Evolutionary conservation across 2,797 vertebrate species (phyloP), one percentile per base, ranked within the genome.

Genomic region (Lemur catta): DNA sequence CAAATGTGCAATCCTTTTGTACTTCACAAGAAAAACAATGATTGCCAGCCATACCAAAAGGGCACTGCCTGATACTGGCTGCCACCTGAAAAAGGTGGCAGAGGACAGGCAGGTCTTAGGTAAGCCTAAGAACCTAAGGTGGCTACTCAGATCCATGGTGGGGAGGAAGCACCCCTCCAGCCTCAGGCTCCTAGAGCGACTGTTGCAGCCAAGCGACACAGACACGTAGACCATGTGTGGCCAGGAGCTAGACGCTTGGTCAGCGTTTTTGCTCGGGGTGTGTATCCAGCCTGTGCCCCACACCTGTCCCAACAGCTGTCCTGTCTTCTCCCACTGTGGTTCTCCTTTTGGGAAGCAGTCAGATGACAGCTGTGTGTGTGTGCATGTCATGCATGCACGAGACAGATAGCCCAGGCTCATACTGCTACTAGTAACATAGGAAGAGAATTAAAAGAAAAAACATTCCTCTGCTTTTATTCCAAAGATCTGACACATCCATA

Each of bases 301-400:
- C 17, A 65, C 22, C 35, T 43, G 14, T 59, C 52, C 84, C 65
- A 59, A 81, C 22, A 87, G 24, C 50, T 28, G 10, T 48, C 33
- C 24, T 35, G 33, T 81, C 50, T 85, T n/a, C 26, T 14, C 22
- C 57, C 2, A 59, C 41, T 30, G 50, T 52, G 10, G 15, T 46
- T 75, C 55, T 92, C 24, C 24, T 50, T 78, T 78, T 48, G 50
- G 57, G 33, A 95, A 74, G 18, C 52, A 79, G 41, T 57, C 18
- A 71, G 46, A 63, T 30, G 26, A 84, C 12, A 52, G 20, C 6
- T 28, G 0, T n/a, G 28, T 6, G 33, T 8, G 6, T 48, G 33
- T 2, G 7, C 11, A 33, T 26, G 52, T 50, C 35, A 9, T 80
- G 14, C 3, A 0, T 18, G 4, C 48, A 18, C 0, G 11, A 71